A percentile compares a stretch with the other conserved stretches of the same genome.
These are phyloP conservation scores for Hypena proboscidalis DNA, from an alignment of 2,888 invertebrate genomes.

Conservation along the genomic window DNA sequence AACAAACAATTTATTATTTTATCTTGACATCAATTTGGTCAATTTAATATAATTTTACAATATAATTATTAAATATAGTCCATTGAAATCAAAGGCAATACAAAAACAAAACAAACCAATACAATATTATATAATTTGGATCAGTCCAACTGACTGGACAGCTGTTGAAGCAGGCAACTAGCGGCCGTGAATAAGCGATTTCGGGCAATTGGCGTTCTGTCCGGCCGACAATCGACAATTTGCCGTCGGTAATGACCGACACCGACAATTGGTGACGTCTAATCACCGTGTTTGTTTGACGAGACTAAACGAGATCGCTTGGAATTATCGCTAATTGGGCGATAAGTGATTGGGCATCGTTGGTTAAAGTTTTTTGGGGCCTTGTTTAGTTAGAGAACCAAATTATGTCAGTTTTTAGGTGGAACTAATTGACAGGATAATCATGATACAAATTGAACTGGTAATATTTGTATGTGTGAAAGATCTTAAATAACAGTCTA, in stretches of 20 bases:
- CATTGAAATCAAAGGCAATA: not conserved
- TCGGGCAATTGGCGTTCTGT: conserved; percentile 57
- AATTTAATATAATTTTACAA: too few relatives aligned
- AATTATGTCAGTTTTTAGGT: not conserved
- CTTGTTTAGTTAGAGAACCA: conserved; percentile 1
- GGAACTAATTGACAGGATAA: conserved; percentile 9
- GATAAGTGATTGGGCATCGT: conserved; percentile 25
- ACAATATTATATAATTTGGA: conserved; percentile 6
- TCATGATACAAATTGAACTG: too few relatives aligned
- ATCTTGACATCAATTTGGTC: too few relatives aligned
- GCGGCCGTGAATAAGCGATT: conserved; percentile 77
- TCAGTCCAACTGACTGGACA: conserved; percentile 35
- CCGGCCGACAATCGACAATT: conserved; percentile 30
- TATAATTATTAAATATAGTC: too few relatives aligned
- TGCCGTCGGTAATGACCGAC: conserved; percentile 23
- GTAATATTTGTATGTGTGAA: too few relatives aligned
- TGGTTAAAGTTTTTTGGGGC: conserved; percentile 7
- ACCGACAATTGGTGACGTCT: conserved; percentile 27
- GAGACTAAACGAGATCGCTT: conserved; percentile 47
- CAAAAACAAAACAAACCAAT: conserved; percentile 3
- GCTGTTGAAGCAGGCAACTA: conserved; percentile 77
- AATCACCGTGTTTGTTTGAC: conserved; percentile 51
- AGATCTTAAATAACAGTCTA: too few relatives aligned
- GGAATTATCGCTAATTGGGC: conserved; percentile 28
- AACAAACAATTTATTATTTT: too few relatives aligned